Conservation (phyloP, 1,140 invertebrate genomes). For the Drosophila micromelanica region DNA sequence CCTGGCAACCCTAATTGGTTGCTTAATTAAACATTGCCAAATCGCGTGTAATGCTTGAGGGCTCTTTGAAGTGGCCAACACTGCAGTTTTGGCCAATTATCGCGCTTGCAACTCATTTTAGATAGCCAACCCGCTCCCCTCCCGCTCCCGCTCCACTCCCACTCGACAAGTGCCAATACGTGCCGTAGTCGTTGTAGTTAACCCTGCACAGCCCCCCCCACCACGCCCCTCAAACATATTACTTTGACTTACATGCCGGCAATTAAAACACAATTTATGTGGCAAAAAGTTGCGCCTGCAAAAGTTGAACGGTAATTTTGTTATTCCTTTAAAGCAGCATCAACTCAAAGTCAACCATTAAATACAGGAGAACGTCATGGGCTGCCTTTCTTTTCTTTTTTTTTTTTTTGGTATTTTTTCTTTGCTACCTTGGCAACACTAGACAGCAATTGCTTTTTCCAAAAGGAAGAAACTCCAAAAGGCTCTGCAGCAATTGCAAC, state of each 20-base stretch:
- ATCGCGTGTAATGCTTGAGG: slow-evolving; percentile 17
- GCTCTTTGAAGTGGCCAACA: slow-evolving; percentile 39
- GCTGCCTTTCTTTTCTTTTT: background rate
- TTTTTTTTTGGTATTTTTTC: no score
- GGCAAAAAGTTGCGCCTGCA: slow-evolving; percentile 57
- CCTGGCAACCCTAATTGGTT: slow-evolving; percentile 66
- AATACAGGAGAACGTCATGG: slow-evolving; percentile 1
- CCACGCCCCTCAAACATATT: no score
- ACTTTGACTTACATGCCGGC: slow-evolving; percentile 34
- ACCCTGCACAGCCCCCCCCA: background rate
- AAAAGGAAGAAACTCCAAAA: background rate
- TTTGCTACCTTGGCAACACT: no score
- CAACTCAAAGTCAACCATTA: slow-evolving; percentile 14
- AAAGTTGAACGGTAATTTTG: slow-evolving; percentile 42
- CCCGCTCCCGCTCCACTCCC: no score
- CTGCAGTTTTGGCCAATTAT: slow-evolving; percentile 50
- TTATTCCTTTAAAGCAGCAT: slow-evolving; percentile 23
- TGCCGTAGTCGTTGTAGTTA: slow-evolving; percentile 15
- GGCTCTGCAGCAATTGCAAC: slow-evolving; percentile 37
- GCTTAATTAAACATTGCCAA: slow-evolving; percentile 58
- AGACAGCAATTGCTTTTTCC: background rate
- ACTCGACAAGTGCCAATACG: slow-evolving; percentile 41
- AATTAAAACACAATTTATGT: slow-evolving; percentile 75
- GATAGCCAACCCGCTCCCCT: slow-evolving; percentile 6
- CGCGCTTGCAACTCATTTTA: slow-evolving; percentile 38